phyloP scores from a whole-genome alignment of 1,140 invertebrate genomes.

The Zaprionus inermis region DNA sequence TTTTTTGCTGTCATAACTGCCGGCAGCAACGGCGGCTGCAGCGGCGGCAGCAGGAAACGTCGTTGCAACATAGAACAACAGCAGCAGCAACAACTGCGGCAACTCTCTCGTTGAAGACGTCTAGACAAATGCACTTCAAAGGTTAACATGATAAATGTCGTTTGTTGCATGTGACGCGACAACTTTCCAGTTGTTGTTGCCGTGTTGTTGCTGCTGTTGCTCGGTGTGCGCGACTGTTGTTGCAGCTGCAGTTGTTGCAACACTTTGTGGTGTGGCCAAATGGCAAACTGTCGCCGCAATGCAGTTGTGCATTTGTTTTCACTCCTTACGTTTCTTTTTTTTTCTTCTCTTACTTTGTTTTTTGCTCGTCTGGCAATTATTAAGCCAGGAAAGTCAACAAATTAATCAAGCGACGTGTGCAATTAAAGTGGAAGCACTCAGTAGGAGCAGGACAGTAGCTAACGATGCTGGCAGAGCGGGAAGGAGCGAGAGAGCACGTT shows the following conservation, averaged over 20 bases:
- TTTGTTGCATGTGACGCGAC: conserved; percentile 77
- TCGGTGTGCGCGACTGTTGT: conserved; percentile 22
- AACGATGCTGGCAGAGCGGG: neutral
- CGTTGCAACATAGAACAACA: conserved; percentile 34
- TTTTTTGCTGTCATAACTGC: conserved; percentile 53
- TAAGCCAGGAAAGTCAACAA: conserved; percentile 69
- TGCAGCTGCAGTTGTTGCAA: conserved; percentile 57
- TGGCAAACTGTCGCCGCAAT: conserved; percentile 60
- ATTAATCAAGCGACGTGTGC: conserved; percentile 73
- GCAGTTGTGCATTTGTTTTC: conserved; percentile 54
- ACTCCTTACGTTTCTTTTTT: conserved; percentile 29
- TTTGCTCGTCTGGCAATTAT: conserved; percentile 57
- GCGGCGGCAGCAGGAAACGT: conserved; percentile 40
- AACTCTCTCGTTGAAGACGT: conserved; percentile 78
- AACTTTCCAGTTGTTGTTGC: conserved; percentile 71
- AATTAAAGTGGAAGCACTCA: conserved; percentile 54
- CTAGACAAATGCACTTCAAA: conserved; percentile 83
- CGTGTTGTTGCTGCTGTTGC: neutral
- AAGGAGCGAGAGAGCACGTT: neutral
- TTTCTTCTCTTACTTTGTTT: conserved; percentile 10
- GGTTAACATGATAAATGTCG: conserved; percentile 83
- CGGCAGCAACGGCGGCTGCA: conserved; percentile 9
- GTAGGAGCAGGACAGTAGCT: conserved; percentile 18
- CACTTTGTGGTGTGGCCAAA: conserved; percentile 55
- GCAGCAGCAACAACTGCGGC: conserved; percentile 31